Evolutionary conservation across 2,888 invertebrate genomes (phyloP).

Genomic region (Troglohyphantes excavatus): DNA sequence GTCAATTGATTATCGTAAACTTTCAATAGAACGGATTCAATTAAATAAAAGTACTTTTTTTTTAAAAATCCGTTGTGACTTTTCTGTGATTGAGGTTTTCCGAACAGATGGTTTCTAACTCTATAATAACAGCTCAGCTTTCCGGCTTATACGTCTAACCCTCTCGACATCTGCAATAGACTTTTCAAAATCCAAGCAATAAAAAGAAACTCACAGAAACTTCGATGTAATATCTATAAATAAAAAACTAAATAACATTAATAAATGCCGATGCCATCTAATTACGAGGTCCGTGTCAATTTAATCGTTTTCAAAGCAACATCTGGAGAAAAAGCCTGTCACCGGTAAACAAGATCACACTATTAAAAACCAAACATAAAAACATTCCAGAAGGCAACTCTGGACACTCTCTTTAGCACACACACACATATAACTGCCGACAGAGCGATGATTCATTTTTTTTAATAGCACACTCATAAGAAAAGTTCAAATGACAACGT

Average conservation of each 20-base stretch:
- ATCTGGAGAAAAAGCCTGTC: slow-evolving; percentile 46
- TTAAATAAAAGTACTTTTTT: no score
- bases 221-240: neutral
- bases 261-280: slow-evolving; percentile 39
- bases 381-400: slow-evolving; percentile 10
- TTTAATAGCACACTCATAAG: slow-evolving; percentile 38
- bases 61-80: no score
- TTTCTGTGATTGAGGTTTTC: no score
- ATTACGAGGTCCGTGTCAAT: slow-evolving; percentile 23
- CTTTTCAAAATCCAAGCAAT: neutral
- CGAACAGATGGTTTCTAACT: no score
- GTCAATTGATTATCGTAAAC: no score
- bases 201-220: neutral
- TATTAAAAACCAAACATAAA: slow-evolving; percentile 48
- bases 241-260: neutral
- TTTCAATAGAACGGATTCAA: no score
- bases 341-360: slow-evolving; percentile 36
- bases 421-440: slow-evolving; percentile 33
- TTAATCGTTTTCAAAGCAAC: slow-evolving; percentile 9
- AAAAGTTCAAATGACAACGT: slow-evolving; percentile 69
- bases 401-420: slow-evolving; percentile 56
- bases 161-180: no score
- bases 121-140: no score
- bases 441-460: neutral
- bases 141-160: no score